phyloP scores from a whole-genome alignment of 2,888 invertebrate genomes.

The Ennomos fuscantarius region DNA sequence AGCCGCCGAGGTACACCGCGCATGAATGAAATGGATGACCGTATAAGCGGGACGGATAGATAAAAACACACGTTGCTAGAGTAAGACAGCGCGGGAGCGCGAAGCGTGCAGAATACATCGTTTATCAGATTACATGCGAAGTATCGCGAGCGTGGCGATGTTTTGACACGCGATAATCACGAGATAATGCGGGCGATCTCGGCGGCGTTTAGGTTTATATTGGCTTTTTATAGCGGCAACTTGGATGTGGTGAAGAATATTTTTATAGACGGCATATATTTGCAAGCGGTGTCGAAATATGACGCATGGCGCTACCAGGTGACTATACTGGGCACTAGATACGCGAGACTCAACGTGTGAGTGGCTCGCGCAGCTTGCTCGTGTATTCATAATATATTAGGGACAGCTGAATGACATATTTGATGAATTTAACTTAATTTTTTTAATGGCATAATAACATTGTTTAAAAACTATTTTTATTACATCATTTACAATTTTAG shows the following conservation, averaged over 20 bases:
- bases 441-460: too few species aligned
- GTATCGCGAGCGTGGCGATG: constrained; percentile 86
- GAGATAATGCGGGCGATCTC: constrained; percentile 85
- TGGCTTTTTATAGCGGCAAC: constrained; percentile 78
- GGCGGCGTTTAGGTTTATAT: constrained; percentile 82
- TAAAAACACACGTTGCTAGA: constrained; percentile 49
- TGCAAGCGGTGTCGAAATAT: constrained; percentile 58
- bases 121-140: constrained; percentile 86
- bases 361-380: constrained; percentile 24
- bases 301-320: constrained; percentile 50
- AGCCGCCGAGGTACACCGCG: constrained; percentile 81
- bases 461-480: too few species aligned
- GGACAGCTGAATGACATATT: constrained; percentile 45
- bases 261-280: constrained; percentile 65
- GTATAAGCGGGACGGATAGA: constrained; percentile 60
- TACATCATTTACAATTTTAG: too few species aligned
- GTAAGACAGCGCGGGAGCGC: constrained; percentile 64
- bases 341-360: constrained; percentile 26
- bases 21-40: constrained; percentile 85
- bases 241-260: constrained; percentile 67
- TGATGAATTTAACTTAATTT: constrained; percentile 24
- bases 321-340: constrained; percentile 41
- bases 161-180: constrained; percentile 86
- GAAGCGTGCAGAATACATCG: constrained; percentile 85
- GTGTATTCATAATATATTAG: constrained; percentile 20